Percentiles rank a stretch among this genome's conserved stretches.
Evolutionary conservation across 1,140 invertebrate species (phyloP).

Genomic region (Bombus superbus): DNA sequence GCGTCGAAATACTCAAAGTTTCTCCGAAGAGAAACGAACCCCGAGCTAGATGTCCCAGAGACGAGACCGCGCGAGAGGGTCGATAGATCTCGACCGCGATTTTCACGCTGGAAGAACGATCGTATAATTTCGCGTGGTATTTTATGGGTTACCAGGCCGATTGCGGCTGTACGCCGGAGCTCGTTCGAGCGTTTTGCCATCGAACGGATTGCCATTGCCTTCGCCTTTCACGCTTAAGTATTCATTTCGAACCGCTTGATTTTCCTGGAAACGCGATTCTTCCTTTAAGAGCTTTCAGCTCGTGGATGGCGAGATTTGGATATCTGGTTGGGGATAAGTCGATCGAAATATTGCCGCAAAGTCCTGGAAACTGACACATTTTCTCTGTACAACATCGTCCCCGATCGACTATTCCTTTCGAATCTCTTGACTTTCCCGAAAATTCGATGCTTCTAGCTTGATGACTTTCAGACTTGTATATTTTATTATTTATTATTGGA

Average conservation of each 20-base stretch:
- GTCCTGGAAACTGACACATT: too few relatives aligned
- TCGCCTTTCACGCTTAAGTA: not conserved
- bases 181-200: too few relatives aligned
- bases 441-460: not conserved
- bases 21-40: not conserved
- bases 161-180: not conserved
- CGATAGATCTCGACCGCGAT: constrained; percentile 50
- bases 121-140: constrained; percentile 15
- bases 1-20: constrained; percentile 61
- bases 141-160: constrained; percentile 25
- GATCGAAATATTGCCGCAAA: too few relatives aligned
- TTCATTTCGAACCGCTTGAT: not conserved
- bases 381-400: too few relatives aligned
- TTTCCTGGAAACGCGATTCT: not conserved
- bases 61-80: not conserved
- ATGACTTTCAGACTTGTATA: not conserved
- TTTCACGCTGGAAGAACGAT: constrained; percentile 5
- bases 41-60: too few relatives aligned
- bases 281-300: not conserved
- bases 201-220: too few relatives aligned
- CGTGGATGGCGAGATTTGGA: too few relatives aligned
- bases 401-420: too few relatives aligned
- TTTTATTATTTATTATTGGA: not conserved
- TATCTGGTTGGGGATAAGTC: too few relatives aligned
- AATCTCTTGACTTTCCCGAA: too few relatives aligned